Evolutionary conservation across 1,140 invertebrate genomes (phyloP), one percentile per base, ranked within the genome.

Genomic region (Eciton burchellii): DNA sequence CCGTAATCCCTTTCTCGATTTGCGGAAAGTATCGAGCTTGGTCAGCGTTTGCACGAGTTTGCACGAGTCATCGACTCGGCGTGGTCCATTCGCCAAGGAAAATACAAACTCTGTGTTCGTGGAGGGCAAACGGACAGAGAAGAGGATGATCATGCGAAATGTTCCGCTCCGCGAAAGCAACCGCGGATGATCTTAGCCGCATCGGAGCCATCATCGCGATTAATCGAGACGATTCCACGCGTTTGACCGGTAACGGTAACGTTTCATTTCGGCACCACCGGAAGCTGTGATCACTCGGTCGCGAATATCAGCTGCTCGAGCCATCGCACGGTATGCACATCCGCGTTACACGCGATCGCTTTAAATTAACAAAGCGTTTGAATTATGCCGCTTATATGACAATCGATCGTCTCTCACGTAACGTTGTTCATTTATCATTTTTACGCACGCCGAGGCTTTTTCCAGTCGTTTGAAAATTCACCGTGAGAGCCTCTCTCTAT

Each of bases 391-490:
- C 74, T 79, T 79, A 79, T 57, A 79, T 35, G 14, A 24, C 35
- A 70, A 70, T 68, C 74, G 63, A 79, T 70, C 49, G 63, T 35
- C 76, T 76, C 59, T 29, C 41, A 63, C 70, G 47, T 62, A 62
- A 43, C 71, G 16, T 35, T 65, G 73, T 77, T 63, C 82, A 83
- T 83, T 79, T 83, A 71, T 83, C 68, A 83, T 70, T 83, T 85
- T 85, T 70, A 66, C 65, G 21, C 52, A n/a, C 56, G 72, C 62
- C 66, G 21, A 21, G 59, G 45, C 19, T 45, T 52, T 57, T 72
- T 14, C 56, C 66, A 62, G 47, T 43, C 82, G 82, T 87, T 88
- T 60, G 82, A 88, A 88, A 85, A 87, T 88, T 87, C 26, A 85
- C 77, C 54, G 14, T 9, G 70, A 65, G 21, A 43, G 71, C 6